These are phyloP conservation scores for Garrulus glandarius DNA, from an alignment of 2,797 vertebrate species.

Conservation along the genomic window DNA sequence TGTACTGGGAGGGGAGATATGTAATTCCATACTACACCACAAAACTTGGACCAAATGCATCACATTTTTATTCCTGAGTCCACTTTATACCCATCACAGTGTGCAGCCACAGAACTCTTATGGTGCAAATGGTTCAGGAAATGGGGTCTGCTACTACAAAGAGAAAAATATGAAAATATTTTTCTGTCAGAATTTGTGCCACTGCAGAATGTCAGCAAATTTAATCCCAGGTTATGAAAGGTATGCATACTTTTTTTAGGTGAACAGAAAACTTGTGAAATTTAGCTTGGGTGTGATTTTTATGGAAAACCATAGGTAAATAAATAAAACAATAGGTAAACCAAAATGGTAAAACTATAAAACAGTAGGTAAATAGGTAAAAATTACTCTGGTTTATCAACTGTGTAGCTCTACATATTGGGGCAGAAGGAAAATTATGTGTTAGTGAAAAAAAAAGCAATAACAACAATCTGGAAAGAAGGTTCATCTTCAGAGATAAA, in stretches of 20 bases:
- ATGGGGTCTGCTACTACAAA: not conserved
- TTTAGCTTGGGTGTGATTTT: not conserved
- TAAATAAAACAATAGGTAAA: not conserved
- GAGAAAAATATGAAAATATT: not conserved
- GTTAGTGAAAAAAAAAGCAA: not conserved
- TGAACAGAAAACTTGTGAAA: not conserved
- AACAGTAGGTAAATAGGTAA: not conserved
- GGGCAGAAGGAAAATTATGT: not conserved
- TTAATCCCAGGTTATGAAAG: not conserved
- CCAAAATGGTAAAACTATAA: not conserved
- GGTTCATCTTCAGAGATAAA: not conserved
- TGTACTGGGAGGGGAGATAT: not conserved
- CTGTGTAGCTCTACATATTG: not conserved
- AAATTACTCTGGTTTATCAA: not conserved
- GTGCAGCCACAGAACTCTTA: not conserved
- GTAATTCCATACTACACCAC: not conserved
- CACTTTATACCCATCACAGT: not conserved
- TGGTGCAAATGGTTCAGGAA: not conserved
- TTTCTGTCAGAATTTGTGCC: not conserved
- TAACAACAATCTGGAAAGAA: not conserved
- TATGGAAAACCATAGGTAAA: not conserved
- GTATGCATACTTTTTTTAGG: not conserved
- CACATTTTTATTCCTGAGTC: not conserved
- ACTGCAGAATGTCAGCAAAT: not conserved
- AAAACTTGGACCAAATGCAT: not conserved